Evolutionary conservation across 1,140 invertebrate genomes (phyloP).

Genomic region (Kradibia gibbosae): DNA sequence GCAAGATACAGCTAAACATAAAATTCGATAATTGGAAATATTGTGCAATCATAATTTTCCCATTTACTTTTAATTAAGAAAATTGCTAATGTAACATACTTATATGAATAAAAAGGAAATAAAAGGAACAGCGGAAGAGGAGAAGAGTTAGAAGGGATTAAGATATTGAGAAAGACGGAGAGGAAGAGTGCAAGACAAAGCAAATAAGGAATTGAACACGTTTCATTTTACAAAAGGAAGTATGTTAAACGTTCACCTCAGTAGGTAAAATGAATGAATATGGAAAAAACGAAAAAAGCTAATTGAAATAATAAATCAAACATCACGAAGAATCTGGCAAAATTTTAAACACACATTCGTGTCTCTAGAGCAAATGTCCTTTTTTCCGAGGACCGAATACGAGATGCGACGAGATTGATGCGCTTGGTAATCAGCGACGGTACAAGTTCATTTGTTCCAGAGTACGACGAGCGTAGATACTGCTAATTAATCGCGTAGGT

Average conservation of each 20-base stretch:
- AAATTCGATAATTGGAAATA: constrained; percentile 22
- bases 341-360: background rate
- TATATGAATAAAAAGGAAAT: background rate
- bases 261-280: background rate
- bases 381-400: constrained; percentile 46
- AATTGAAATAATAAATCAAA: constrained; percentile 29
- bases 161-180: background rate
- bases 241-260: too few relatives aligned
- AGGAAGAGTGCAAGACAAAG: too few relatives aligned
- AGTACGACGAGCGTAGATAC: constrained; percentile 53
- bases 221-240: background rate
- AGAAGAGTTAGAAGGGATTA: background rate
- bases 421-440: constrained; percentile 60
- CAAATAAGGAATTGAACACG: too few relatives aligned
- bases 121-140: background rate
- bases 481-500: constrained; percentile 62
- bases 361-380: constrained; percentile 31
- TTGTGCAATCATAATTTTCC: constrained; percentile 21
- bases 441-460: constrained; percentile 59
- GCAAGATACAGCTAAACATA: constrained; percentile 26
- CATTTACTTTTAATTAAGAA: constrained; percentile 29
- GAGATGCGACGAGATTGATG: constrained; percentile 61
- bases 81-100: constrained; percentile 27
- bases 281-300: background rate
- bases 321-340: too few relatives aligned